Evolutionary conservation across 2,888 invertebrate species (phyloP), one percentile per base, ranked within the genome.

Genomic region (Heteromyza rotundicornis): DNA sequence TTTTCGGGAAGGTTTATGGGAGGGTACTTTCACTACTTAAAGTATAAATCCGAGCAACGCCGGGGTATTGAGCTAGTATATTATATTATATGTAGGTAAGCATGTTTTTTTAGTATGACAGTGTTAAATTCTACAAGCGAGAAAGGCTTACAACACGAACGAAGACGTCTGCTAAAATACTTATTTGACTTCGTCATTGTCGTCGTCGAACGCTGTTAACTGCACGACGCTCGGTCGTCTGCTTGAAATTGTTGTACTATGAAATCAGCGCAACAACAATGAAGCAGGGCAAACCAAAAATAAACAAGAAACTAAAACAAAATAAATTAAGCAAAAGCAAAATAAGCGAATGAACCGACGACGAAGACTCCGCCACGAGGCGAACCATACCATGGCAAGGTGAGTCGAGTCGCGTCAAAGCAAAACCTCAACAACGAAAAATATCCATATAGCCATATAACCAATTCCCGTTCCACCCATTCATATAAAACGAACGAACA

Each of bases 291-390:
- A 40, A 40, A n/a, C 12, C 16, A 40, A 40, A 40, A 40, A 32
- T 32, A 32, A 32, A 32, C 14, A 40, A 40, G 16, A 14, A 40
- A 40, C 7, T n/a, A 14, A 40, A 7, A 40, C 7, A 40, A 40
- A 40, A n/a, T n/a, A 40, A 40, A 40, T 40, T 3, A 40, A n/a
- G 16, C 10, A 7, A 40, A 40, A 7, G 16, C n/a, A n/a, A 14
- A 40, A 40, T 40, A 40, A 40, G 40, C 40, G 40, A 40, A 40
- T 40, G 40, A 40, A 40, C 40, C 40, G 40, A 40, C n/a, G 40
- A 40, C 40, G 40, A 7, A 14, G 40, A 40, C 16, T 40, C n/a
- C n/a, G 16, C 32, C 32, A 32, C 32, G 32, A 32, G 32, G 32
- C 40, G 40, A 40, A 40, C 3, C 40, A 40, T 3, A 3, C 10